Conservation (phyloP, 2,888 invertebrate species). For the Dryomyza anilis region DNA sequence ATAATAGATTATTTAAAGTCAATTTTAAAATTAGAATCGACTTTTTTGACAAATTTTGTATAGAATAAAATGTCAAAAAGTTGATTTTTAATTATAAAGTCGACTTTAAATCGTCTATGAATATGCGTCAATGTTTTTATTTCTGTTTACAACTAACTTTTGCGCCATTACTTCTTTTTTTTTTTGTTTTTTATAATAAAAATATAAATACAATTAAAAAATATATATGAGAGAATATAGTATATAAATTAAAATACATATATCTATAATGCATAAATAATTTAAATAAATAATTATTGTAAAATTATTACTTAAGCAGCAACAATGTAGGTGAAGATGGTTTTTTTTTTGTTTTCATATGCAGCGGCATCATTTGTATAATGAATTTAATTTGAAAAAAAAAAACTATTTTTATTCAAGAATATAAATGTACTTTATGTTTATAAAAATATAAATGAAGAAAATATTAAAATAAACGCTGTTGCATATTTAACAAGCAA, state of each 20-base stretch:
- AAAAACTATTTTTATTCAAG: too few relatives aligned
- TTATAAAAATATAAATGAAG: conserved; percentile 22
- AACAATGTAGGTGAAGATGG: conserved; percentile 26
- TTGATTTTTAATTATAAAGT: too few relatives aligned
- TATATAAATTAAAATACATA: conserved; percentile 25
- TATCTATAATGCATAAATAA: background rate
- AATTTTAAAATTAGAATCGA: too few relatives aligned
- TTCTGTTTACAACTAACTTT: too few relatives aligned
- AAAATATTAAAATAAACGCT: conserved; percentile 25
- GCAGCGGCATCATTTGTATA: conserved; percentile 23
- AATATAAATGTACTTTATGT: too few relatives aligned
- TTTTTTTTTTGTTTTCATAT: conserved; percentile 27
- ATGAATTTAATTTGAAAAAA: too few relatives aligned
- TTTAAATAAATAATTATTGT: conserved; percentile 28
- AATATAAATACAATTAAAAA: conserved; percentile 27
- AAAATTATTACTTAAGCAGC: conserved; percentile 29
- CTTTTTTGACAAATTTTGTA: too few relatives aligned
- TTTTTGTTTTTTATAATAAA: conserved; percentile 18
- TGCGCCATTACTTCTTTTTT: too few relatives aligned
- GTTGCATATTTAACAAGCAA: conserved; percentile 34
- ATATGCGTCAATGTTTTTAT: too few relatives aligned
- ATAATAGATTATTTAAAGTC: too few relatives aligned
- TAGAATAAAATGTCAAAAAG: too few relatives aligned
- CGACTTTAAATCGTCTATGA: too few relatives aligned
- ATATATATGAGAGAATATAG: conserved; percentile 19